A percentile compares a stretch with the other conserved stretches of the same genome.
These are phyloP conservation scores for Falco naumanni DNA, from an alignment of 2,797 vertebrate species.

Conservation along the genomic window DNA sequence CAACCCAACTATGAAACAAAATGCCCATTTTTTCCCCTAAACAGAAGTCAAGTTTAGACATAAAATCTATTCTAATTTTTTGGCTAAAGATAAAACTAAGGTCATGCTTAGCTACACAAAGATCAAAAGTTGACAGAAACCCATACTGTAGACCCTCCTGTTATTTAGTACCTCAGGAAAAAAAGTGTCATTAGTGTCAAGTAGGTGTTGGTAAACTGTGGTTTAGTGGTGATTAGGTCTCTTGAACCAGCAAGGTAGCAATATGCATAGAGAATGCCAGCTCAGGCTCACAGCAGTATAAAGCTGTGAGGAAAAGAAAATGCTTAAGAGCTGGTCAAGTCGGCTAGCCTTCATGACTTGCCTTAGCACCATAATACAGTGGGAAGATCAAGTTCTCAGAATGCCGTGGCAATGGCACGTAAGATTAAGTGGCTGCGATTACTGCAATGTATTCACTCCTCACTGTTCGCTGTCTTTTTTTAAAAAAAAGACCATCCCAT, in stretches of 20 bases:
- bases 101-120: neutral
- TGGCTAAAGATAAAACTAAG: neutral
- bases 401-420: neutral
- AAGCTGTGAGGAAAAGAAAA: neutral
- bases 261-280: neutral
- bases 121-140: neutral
- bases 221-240: neutral
- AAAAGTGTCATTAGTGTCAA: neutral
- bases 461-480: fast-evolving
- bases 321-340: neutral
- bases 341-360: neutral
- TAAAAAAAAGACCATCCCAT: neutral
- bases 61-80: neutral
- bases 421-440: neutral
- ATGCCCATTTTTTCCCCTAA: neutral
- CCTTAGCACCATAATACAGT: neutral
- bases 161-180: neutral
- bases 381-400: neutral
- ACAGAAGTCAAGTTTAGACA: neutral
- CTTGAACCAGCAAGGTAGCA: neutral
- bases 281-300: neutral
- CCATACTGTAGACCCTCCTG: neutral
- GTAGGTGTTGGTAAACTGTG: neutral
- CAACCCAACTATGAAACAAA: neutral
- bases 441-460: neutral